Base-by-base conservation (phyloP, 2,797 vertebrate genomes). In the Clarias platycephalus region DNA sequence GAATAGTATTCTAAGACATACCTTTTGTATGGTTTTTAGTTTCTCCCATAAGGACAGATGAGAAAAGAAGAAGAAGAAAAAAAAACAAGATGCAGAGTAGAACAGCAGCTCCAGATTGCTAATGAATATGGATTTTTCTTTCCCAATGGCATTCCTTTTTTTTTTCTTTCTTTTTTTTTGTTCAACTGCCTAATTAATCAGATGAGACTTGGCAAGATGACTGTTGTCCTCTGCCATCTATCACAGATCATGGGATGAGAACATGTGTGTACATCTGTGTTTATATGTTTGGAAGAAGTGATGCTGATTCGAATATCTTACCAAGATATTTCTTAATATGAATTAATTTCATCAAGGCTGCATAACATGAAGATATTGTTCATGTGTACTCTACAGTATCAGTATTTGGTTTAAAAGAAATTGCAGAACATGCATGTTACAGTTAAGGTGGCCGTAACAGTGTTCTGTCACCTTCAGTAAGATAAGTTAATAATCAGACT, bases 21-120 rank as follows among this genome's bases (percentile, higher is more conserved):
- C 40, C 53, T 55, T 44, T 63, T 26, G 40, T 6, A 82, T 24
- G n/a, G 18, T n/a, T 77, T 82, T 80, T 62, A 57, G 71, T 58
- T 58, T 81, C 20, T 16, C 66, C 37, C 28, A n/a, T 57, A 76
- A 57, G 44, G 76, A 78, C 72, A 71, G 63, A 67, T 44, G 13
- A 28, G 26, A 18, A 2, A 68, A 31, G 16, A 66, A 31, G 16
- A 31, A 67, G 12, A 64, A 26, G 26, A 15, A 28, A 1, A 64
- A n/a, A 24, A 71, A 12, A 72, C 16, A 72, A 3, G 57, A 83
- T 7, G 49, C 53, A 16, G 55, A 57, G 24, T 22, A 15, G 7
- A 85, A 68, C 8, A 82, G 44, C 80, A 82, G 57, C 49, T 57
- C 87, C 76, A 85, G 83, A 86, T 66, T 88, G 82, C 37, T 55